These are phyloP conservation scores for Drosophila leontia DNA, from an alignment of 1,140 invertebrate species.

Conservation along the genomic window DNA sequence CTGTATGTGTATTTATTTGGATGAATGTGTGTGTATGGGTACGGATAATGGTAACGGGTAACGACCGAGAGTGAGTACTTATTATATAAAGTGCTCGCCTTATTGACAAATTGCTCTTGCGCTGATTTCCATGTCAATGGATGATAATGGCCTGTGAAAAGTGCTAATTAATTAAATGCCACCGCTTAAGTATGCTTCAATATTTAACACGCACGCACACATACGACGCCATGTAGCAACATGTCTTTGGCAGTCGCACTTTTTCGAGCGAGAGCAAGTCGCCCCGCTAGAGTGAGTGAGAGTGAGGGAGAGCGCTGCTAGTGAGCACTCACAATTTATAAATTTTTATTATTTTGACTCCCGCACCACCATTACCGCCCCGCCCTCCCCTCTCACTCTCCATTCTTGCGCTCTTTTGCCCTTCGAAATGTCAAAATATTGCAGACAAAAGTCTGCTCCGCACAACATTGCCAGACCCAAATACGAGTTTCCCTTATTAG, in stretches of 20 bases:
- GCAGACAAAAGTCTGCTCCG: conserved; percentile 59
- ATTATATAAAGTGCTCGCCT: conserved; percentile 71
- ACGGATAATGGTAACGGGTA: conserved; percentile 16
- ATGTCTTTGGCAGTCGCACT: conserved; percentile 41
- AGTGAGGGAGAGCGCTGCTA: neutral
- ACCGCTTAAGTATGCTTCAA: conserved; percentile 68
- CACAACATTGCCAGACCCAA: conserved; percentile 51
- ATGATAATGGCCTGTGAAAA: conserved; percentile 20
- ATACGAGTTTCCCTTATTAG: conserved; percentile 25
- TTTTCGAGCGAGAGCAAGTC: conserved; percentile 12
- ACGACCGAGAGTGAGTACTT: conserved; percentile 56
- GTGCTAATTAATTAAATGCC: conserved; percentile 69
- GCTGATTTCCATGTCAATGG: conserved; percentile 34
- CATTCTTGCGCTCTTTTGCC: conserved; percentile 61
- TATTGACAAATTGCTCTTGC: conserved; percentile 40
- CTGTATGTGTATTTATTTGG: conserved; percentile 4
- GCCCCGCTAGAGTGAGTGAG: neutral
- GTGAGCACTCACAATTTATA: conserved; percentile 50
- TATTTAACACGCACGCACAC: conserved; percentile 34
- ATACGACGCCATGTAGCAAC: conserved; percentile 32
- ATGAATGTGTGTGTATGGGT: conserved; percentile 12
- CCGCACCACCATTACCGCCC: neutral
- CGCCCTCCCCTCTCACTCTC: neutral
- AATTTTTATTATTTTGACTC: conserved; percentile 70
- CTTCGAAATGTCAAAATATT: conserved; percentile 82